Evolutionary conservation across 2,888 invertebrate species (phyloP).

Genomic region (Lacanobia oleracea): DNA sequence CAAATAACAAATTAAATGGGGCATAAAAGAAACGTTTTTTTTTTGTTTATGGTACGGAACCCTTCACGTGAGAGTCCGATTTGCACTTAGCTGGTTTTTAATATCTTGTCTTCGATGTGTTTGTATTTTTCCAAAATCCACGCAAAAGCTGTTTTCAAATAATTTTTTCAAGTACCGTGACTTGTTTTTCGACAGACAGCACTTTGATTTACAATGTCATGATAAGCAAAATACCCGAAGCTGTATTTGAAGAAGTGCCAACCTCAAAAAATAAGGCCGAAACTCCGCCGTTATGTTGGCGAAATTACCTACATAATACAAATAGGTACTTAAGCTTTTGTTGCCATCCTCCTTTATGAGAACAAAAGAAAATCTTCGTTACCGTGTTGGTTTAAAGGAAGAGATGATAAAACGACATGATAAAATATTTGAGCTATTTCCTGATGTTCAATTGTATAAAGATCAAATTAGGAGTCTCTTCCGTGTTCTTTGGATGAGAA

Average conservation of each 20-base stretch:
- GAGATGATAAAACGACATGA: constrained; percentile 5
- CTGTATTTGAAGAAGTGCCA: constrained; percentile 65
- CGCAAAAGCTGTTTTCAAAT: background rate
- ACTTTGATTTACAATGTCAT: constrained; percentile 54
- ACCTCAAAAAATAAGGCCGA: constrained; percentile 59
- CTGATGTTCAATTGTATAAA: constrained; percentile 18
- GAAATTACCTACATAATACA: constrained; percentile 57
- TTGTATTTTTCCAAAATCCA: background rate
- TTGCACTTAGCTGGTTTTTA: too few relatives aligned
- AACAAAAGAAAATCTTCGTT: constrained; percentile 50
- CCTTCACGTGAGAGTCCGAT: too few relatives aligned
- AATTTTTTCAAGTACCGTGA: constrained; percentile 24
- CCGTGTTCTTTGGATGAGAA: background rate
- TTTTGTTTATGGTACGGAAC: too few relatives aligned
- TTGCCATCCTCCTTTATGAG: constrained; percentile 34
- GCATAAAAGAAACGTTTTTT: too few relatives aligned
- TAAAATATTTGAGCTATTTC: constrained; percentile 26
- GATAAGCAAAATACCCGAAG: constrained; percentile 60
- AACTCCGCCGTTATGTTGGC: constrained; percentile 54
- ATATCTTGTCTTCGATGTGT: background rate
- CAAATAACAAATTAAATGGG: too few relatives aligned
- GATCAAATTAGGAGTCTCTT: constrained; percentile 13
- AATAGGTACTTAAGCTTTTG: constrained; percentile 58
- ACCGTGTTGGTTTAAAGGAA: constrained; percentile 32
- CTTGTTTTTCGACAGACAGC: constrained; percentile 55